Evolutionary conservation across 2,888 invertebrate genomes (phyloP).

Genomic region (Drosophila limbata): DNA sequence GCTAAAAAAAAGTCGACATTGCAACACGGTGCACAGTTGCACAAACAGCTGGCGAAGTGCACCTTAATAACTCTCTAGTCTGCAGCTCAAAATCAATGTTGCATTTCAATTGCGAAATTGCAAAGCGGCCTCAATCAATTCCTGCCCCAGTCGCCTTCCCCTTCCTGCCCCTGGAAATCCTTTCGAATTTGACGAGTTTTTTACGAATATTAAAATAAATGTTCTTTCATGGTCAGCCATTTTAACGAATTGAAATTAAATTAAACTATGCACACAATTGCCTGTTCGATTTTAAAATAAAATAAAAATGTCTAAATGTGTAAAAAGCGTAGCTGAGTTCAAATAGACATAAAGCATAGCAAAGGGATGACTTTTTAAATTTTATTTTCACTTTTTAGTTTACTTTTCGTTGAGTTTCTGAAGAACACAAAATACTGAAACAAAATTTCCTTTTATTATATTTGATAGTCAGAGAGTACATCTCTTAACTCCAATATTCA

Average conservation of each 20-base stretch:
- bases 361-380: not conserved
- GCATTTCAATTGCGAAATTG: conserved; percentile 79
- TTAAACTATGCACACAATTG: conserved; percentile 73
- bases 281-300: conserved; percentile 51
- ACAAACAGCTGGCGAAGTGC: conserved; percentile 47
- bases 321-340: not conserved
- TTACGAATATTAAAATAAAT: conserved; percentile 74
- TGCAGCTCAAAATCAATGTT: conserved; percentile 76
- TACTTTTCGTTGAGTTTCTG: not conserved
- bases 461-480: not conserved
- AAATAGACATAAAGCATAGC: not conserved
- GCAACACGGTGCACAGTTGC: conserved; percentile 48
- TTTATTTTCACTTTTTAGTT: not conserved
- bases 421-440: not conserved
- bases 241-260: conserved; percentile 66
- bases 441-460: not conserved
- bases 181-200: conserved; percentile 25
- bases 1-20: conserved; percentile 61
- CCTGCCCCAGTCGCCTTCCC: not conserved
- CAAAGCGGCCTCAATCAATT: conserved; percentile 60
- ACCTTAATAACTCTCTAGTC: conserved; percentile 68
- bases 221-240: conserved; percentile 46
- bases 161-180: not conserved
- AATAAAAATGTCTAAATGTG: not conserved
- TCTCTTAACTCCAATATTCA: not conserved